Evolutionary conservation across 2,797 vertebrate species (phyloP).

Genomic region (Pipistrellus kuhlii): DNA sequence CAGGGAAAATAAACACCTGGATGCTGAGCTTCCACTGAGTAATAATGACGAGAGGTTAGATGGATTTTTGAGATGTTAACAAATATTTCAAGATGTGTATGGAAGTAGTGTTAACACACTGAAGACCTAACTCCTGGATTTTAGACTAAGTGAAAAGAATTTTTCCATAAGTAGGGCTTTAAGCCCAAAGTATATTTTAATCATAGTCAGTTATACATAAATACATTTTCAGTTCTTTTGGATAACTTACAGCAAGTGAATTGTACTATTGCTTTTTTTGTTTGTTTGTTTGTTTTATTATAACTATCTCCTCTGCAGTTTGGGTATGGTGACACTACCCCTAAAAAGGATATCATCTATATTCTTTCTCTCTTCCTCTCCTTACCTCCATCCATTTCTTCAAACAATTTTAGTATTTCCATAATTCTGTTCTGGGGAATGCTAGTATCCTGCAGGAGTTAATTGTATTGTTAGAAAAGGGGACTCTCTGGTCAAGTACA

Average conservation of each 20-base stretch:
- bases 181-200: not conserved
- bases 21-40: not conserved
- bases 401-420: not conserved
- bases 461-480: not conserved
- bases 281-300: too few species aligned
- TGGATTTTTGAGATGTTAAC: not conserved
- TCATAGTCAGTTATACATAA: not conserved
- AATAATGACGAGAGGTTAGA: not conserved
- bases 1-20: not conserved
- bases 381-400: not conserved
- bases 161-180: constrained; percentile 1
- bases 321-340: not conserved
- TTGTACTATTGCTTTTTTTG: not conserved
- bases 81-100: not conserved
- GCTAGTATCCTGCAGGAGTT: not conserved
- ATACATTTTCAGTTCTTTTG: not conserved
- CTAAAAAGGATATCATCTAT: not conserved
- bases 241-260: constrained; percentile 24
- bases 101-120: not conserved
- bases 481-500: not conserved
- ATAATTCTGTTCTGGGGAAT: not conserved
- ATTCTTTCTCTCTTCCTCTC: not conserved
- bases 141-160: not conserved
- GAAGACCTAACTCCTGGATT: not conserved
- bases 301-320: not conserved